Evolutionary conservation across 92 coral and sea anemone species (phyloP).

Genomic region (Actinernus sp.): DNA sequence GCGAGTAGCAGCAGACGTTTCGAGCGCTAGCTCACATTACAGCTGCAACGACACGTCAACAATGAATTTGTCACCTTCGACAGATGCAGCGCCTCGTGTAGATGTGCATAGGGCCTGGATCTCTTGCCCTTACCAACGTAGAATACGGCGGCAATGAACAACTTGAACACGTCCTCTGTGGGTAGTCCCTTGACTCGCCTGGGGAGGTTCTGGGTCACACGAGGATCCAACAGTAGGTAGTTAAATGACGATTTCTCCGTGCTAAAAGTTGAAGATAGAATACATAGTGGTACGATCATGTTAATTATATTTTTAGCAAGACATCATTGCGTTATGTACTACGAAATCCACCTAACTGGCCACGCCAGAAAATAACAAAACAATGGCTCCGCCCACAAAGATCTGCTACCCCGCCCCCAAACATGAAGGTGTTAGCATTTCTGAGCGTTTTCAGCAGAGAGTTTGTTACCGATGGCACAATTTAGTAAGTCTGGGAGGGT

Average conservation of each 20-base stretch:
- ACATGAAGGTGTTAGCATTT: too few relatives aligned
- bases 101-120: slow-evolving; percentile 89
- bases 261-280: slow-evolving; percentile 33
- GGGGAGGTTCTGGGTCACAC: slow-evolving; percentile 87
- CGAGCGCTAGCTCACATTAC: too few relatives aligned
- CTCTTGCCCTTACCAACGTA: slow-evolving; percentile 96
- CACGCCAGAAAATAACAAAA: too few relatives aligned
- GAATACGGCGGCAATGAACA: slow-evolving; percentile 75
- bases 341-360: too few relatives aligned
- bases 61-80: slow-evolving; percentile 47
- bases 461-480: too few relatives aligned
- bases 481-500: too few relatives aligned
- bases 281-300: background rate
- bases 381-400: too few relatives aligned
- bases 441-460: too few relatives aligned
- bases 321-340: too few relatives aligned
- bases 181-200: slow-evolving; percentile 59
- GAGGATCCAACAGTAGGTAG: slow-evolving; percentile 85
- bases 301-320: too few relatives aligned
- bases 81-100: slow-evolving; percentile 73
- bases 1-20: too few relatives aligned
- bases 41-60: background rate
- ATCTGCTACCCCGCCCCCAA: too few relatives aligned
- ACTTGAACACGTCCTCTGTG: slow-evolving; percentile 60
- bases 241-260: slow-evolving; percentile 91